Conservation (phyloP, 2,888 invertebrate species). For the Oegoconia quadripuncta region DNA sequence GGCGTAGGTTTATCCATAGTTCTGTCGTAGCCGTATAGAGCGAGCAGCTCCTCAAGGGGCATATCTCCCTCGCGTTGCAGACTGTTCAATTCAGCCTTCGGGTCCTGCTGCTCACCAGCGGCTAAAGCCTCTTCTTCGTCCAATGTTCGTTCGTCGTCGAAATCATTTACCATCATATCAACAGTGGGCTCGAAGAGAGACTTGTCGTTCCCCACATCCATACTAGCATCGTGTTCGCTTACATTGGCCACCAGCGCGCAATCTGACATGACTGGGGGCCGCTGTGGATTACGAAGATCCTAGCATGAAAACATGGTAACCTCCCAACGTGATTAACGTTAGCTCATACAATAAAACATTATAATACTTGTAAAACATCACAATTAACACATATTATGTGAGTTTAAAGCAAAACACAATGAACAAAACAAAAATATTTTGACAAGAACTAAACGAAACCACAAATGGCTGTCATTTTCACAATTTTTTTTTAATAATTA, state of each 20-base stretch:
- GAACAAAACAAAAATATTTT: conserved; percentile 76
- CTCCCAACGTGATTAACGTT: conserved; percentile 32
- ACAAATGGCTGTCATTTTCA: conserved; percentile 14
- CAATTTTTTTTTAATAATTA: no score
- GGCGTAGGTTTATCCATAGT: conserved; percentile 61
- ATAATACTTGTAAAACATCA: conserved; percentile 48
- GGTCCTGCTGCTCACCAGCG: conserved; percentile 90
- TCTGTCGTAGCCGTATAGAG: conserved; percentile 89
- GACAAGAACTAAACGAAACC: conserved; percentile 52
- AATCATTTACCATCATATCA: conserved; percentile 98
- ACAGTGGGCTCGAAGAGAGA: conserved; percentile 93
- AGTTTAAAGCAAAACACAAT: conserved; percentile 35
- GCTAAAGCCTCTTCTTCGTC: conserved; percentile 98
- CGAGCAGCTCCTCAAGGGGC: conserved; percentile 95
- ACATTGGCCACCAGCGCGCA: conserved; percentile 76
- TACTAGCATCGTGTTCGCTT: conserved; percentile 76
- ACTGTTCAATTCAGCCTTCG: conserved; percentile 92
- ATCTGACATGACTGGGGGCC: conserved; percentile 70
- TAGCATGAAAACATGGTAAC: conserved; percentile 55
- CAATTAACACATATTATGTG: conserved; percentile 45
- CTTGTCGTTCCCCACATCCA: conserved; percentile 77
- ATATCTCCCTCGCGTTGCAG: conserved; percentile 96
- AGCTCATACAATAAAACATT: conserved; percentile 28
- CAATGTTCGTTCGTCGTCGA: conserved; percentile 97
- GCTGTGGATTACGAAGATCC: conserved; percentile 37